Conservation (phyloP, 1,140 invertebrate genomes). For the Scaptodrosophila lebanonensis region DNA sequence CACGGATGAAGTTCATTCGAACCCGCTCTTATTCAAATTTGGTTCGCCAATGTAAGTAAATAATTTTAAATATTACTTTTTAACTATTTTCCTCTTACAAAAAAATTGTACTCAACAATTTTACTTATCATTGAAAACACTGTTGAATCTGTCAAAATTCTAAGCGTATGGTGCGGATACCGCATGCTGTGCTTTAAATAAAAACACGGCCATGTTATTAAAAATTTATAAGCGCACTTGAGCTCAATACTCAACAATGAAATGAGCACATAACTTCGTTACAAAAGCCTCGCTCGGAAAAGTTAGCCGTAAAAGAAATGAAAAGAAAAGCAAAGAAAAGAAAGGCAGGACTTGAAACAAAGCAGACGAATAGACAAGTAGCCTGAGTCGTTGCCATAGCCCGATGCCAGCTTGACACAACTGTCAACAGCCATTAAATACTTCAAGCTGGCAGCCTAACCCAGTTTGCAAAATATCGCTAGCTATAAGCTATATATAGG, state of each 20-base stretch:
- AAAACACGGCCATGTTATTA: conserved; percentile 48
- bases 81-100: too few species aligned
- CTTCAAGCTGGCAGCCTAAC: conserved; percentile 61
- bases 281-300: conserved; percentile 37
- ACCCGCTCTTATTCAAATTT: too few species aligned
- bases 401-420: conserved; percentile 63
- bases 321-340: conserved; percentile 23
- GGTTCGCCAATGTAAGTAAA: too few species aligned
- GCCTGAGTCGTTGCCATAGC: background rate
- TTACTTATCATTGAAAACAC: too few species aligned
- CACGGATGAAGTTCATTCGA: too few species aligned
- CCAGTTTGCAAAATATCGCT: conserved; percentile 29
- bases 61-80: too few species aligned
- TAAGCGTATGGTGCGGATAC: background rate
- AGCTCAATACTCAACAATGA: conserved; percentile 45
- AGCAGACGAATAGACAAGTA: background rate
- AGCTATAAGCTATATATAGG: conserved; percentile 53
- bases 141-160: too few species aligned
- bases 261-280: conserved; percentile 63
- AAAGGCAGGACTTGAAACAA: conserved; percentile 11
- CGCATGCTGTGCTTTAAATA: background rate
- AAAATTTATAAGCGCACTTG: conserved; percentile 72
- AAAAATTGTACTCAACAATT: too few species aligned
- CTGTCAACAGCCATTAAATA: conserved; percentile 74
- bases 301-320: conserved; percentile 56